Base-by-base conservation (phyloP, 1,140 invertebrate species). In the Proales similis region DNA sequence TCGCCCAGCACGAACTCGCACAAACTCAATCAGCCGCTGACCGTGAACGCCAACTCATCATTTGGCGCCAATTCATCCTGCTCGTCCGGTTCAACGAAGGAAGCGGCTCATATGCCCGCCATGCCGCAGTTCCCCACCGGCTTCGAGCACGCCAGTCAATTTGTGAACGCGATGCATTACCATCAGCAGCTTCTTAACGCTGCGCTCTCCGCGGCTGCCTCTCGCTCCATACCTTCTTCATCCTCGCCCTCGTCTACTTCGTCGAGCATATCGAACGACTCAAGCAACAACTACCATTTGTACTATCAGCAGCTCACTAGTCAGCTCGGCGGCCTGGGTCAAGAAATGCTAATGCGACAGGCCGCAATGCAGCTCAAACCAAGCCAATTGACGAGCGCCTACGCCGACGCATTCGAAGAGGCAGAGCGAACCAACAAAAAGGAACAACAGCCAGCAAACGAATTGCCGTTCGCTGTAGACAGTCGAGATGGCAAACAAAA, bases 251-350 rank as follows among this genome's bases (percentile, higher is more conserved):
- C 51, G 26, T 42, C 51, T 29, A 39, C 51, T 32, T 30, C 51
- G 9, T 42, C 33, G 30, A 39, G 36, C 45, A 11, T 42, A 14
- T 57, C 51, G 24, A 51, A 17, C n/a, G 48, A 51, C 1, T 51
- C 48, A 14, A 17, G 27, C 24, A 57, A 57, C 22, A 42, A 57
- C 32, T 42, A 57, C 7, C 51, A 57, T 42, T 57, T 57, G 29
- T 57, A 57, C 29, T 57, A 57, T 26, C 51, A 57, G 20, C 51
- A 57, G 14, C 45, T 57, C 26, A 57, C 51, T 57, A 57, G 51
- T 57, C 51, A 57, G 27, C 45, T 36, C n/a, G n/a, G n/a, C n/a
- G n/a, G n/a, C n/a, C n/a, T n/a, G n/a, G n/a, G n/a, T n/a, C n/a
- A n/a, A n/a, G n/a, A n/a, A n/a, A n/a, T n/a, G n/a, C n/a, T n/a